These are phyloP conservation scores for Torymus tubicola DNA, from an alignment of 2,888 invertebrate species.

Conservation along the genomic window DNA sequence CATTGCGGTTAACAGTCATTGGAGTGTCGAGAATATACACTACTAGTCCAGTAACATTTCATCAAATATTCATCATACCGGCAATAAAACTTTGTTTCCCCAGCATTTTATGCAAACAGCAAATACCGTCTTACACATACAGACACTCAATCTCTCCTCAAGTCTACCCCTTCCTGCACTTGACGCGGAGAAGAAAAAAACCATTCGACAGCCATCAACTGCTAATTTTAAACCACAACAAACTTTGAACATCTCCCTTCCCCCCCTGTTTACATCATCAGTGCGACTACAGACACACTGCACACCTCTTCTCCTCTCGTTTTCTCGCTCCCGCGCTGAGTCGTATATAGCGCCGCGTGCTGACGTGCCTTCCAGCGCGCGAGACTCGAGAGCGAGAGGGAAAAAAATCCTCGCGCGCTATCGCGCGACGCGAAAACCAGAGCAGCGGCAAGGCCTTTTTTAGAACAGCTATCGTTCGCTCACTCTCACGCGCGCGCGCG, in stretches of 20 bases:
- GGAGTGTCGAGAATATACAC: no score
- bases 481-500: neutral
- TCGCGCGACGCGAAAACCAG: slow-evolving; percentile 3
- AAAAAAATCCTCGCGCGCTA: neutral
- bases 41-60: no score
- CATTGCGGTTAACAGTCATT: no score
- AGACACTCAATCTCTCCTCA: no score
- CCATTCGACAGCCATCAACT: neutral
- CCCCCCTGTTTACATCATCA: neutral
- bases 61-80: no score
- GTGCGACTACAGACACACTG: no score
- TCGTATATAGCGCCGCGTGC: no score
- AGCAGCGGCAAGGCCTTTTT: slow-evolving; percentile 21
- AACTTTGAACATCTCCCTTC: neutral
- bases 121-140: no score
- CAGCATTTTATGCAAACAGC: neutral
- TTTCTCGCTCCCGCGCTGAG: no score
- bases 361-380: no score
- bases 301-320: no score
- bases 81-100: neutral
- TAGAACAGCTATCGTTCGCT: neutral
- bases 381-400: neutral
- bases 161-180: no score
- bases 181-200: neutral
- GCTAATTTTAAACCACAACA: slow-evolving; percentile 31